Base-by-base conservation (phyloP, 2,113 vertebrate genomes). In the Ceratotherium simum region DNA sequence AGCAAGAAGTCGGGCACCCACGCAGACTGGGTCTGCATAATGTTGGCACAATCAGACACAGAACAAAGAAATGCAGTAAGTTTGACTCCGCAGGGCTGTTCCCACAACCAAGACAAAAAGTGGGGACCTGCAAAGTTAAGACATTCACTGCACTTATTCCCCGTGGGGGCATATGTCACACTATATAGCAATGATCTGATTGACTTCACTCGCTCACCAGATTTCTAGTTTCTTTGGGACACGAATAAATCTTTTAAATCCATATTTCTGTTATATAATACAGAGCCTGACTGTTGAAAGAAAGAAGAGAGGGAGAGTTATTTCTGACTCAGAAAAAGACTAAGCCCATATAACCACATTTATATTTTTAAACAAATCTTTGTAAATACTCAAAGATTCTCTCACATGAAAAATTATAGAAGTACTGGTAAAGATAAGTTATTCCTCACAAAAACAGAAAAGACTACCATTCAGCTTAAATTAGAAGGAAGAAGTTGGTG, bases 311-410 rank as follows among this genome's bases (percentile, higher is more conserved):
- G 18, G 11, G 10, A 94, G 70, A 92, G 91, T 94, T 93, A 95
- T 95, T 96, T 95, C 89, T 86, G 92, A 95, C 83, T 87, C 92
- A 95, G 69, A 90, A 93, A 94, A 95, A 95, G 29, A 86, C 73
- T 87, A 96, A 96, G 56, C 85, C 48, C 82, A 39, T 96, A 97
- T 88, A 97, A 93, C 60, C 36, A 89, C 73, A 79, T 96, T 93
- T 96, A 75, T 95, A 87, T 95, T 96, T 97, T 95, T 93, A 18
- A 97, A 91, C 58, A 21, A 82, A 79, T 60, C 60, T 70, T 95
- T 97, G 79, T 48, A 93, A 95, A 97, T 87, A 84, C 0, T 80
- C 54, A 91, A 96, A 92, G 65, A 90, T 93, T 48, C 17, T 93
- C 29, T 25, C 79, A 84, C 27, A 60, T 36, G 51, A 93, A 95